Evolutionary conservation across 2,113 vertebrate genomes (phyloP), one percentile per base, ranked within the genome.

Genomic region (Callionymus lyra): DNA sequence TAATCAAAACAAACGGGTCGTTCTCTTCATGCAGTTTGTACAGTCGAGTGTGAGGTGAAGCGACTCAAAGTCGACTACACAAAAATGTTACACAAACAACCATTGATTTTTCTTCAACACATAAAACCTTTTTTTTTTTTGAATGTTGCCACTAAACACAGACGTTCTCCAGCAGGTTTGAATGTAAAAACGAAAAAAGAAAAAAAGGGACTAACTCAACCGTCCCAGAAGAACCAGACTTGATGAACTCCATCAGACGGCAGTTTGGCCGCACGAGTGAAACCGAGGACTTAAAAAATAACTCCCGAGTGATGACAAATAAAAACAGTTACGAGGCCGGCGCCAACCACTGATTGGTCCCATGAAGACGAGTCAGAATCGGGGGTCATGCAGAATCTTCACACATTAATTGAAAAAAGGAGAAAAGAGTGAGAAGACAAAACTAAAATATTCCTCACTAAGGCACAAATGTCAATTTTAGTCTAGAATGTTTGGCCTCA

Each of bases 401-500:
- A 10, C 27, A 47, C 16, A 36, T 21, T 58, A 10, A 44, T 12
- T 19, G 15, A 36, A 41, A 18, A 31, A 18, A 35, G 1, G 34
- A 19, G 12, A 6, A 12, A 18, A 27, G 13, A 18, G 12, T 13
- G 32, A 8, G 41, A 27, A 14, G 9, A 40, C 2, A 38, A 38
- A 15, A 16, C 4, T 15, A 38, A 31, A 12, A 5, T 8, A n/a
- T 42, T 14, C 21, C 10, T 42, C 41, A 6, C 79, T 81, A 85
- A 85, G 83, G 82, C 83, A 84, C 82, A 76, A 62, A 71, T 64
- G 33, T 46, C 47, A 63, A 59, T 48, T 18, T n/a, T 12, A 52
- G 50, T 31, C 44, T 50, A 51, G 35, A 16, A 2, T 32, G 6
- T 52, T 55, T 17, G n/a, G 36, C 36, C 36, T 38, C 34, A 36